These are phyloP conservation scores for Coregonus clupeaformis DNA, from an alignment of 2,113 vertebrate genomes.

Conservation along the genomic window DNA sequence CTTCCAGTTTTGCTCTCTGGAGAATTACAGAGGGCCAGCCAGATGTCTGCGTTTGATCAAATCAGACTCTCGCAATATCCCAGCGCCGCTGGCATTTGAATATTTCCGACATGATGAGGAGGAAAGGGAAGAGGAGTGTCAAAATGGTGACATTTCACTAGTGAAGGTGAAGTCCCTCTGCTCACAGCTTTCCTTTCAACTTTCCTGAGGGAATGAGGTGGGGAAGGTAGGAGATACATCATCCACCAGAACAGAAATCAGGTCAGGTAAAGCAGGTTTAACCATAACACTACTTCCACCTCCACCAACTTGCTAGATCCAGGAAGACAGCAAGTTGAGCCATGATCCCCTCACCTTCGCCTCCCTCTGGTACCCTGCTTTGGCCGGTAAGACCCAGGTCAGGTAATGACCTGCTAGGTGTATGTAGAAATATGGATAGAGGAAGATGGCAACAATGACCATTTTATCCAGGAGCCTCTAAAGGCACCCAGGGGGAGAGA, in stretches of 20 bases:
- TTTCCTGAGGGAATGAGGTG: neutral
- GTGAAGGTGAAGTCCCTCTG: slow-evolving; percentile 29
- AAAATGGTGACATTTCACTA: slow-evolving; percentile 38
- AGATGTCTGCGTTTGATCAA: slow-evolving; percentile 52
- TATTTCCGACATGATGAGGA: slow-evolving; percentile 31
- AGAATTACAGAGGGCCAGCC: slow-evolving; percentile 24
- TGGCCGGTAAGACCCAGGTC: slow-evolving; percentile 35
- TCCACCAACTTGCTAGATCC: neutral
- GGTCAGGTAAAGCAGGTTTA: slow-evolving; percentile 10
- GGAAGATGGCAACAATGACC: neutral
- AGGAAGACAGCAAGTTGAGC: neutral
- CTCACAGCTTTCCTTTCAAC: slow-evolving; percentile 4
- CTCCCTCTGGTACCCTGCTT: slow-evolving; percentile 27
- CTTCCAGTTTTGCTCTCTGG: slow-evolving; percentile 55
- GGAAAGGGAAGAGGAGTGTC: slow-evolving; percentile 16
- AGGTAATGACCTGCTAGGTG: slow-evolving; percentile 43
- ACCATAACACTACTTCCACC: neutral
- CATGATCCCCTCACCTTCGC: slow-evolving; percentile 39
- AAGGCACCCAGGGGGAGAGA: slow-evolving; percentile 45
- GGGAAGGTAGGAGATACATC: slow-evolving; percentile 3
- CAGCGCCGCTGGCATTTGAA: slow-evolving; percentile 55
- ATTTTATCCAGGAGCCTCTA: slow-evolving; percentile 28
- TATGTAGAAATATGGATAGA: slow-evolving; percentile 14
- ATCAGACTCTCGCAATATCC: slow-evolving; percentile 48
- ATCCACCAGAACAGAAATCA: slow-evolving; percentile 18